These are phyloP conservation scores for Aurelia aurita complex sp. Pacific DNA, from an alignment of 30 jellyfish, hydroid and myxozoan species.

Conservation along the genomic window DNA sequence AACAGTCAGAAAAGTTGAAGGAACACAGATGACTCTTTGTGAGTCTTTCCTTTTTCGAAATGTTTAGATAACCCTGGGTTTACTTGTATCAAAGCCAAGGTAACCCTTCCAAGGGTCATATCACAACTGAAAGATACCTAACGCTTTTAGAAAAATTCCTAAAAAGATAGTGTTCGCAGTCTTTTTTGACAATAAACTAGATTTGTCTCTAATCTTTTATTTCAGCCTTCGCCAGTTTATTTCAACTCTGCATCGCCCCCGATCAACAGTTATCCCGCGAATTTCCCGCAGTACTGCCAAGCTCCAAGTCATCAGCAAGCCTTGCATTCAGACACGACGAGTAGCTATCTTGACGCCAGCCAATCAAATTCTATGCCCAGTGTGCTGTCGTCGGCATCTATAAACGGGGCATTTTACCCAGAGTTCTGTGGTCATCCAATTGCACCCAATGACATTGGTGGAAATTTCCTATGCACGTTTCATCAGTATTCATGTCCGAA, in stretches of 20 bases:
- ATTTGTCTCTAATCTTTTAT: neutral
- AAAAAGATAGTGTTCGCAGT: no score
- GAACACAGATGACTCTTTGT: no score
- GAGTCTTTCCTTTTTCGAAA: no score
- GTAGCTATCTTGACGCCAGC: constrained; percentile 35
- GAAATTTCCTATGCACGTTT: constrained; percentile 56
- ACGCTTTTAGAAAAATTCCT: no score
- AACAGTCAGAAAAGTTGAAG: no score
- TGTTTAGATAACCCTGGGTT: no score
- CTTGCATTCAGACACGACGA: constrained; percentile 29
- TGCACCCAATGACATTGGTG: constrained; percentile 11
- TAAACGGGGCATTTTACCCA: constrained; percentile 43
- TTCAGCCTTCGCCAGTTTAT: constrained; percentile 49
- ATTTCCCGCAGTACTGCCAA: constrained; percentile 49
- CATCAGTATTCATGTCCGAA: constrained; percentile 70
- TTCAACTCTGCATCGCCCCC: constrained; percentile 51
- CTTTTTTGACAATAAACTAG: no score
- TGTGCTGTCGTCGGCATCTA: constrained; percentile 31
- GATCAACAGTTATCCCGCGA: constrained; percentile 32
- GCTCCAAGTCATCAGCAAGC: constrained; percentile 43
- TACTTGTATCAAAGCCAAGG: no score
- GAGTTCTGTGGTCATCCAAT: constrained; percentile 43
- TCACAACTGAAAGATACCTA: no score
- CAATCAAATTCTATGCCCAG: constrained; percentile 31
- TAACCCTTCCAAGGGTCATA: no score